Conservation (phyloP, 2,888 invertebrate genomes). For the Flexamia atlantica region DNA sequence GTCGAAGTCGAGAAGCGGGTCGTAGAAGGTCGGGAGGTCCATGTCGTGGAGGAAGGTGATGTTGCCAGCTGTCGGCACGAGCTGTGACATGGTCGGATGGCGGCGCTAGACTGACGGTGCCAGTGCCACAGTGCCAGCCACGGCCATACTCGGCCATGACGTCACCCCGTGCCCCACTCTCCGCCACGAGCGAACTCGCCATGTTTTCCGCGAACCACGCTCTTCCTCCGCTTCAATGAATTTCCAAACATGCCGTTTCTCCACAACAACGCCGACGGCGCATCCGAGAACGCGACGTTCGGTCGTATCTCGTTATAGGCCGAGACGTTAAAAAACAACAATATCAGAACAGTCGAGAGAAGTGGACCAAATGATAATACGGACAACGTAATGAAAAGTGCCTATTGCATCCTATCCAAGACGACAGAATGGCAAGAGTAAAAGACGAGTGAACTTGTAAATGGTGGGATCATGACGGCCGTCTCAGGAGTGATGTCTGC, state of each 20-base stretch:
- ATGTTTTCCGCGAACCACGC: conserved; percentile 26
- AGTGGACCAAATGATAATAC: no score
- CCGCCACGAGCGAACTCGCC: not conserved
- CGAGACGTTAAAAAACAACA: no score
- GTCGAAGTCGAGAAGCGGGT: conserved; percentile 47
- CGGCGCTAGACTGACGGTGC: conserved; percentile 43
- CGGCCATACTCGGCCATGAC: conserved; percentile 34
- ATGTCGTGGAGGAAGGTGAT: not conserved
- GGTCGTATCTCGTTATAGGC: no score
- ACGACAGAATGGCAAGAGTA: no score
- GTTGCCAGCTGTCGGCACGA: conserved; percentile 22
- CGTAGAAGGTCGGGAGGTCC: conserved; percentile 35
- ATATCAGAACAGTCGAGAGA: no score
- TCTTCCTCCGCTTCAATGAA: conserved; percentile 1
- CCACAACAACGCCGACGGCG: not conserved
- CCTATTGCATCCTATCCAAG: no score
- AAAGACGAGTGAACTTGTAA: no score
- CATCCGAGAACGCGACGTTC: not conserved
- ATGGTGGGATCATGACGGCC: no score
- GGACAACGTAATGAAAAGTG: no score
- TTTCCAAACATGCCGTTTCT: not conserved
- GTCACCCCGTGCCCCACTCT: conserved; percentile 22
- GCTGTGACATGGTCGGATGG: conserved; percentile 44
- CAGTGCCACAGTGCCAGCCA: conserved; percentile 8
- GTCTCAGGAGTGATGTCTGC: no score